phyloP scores from a whole-genome alignment of 2,797 vertebrate species.

The Parotocinclus haroldoi region DNA sequence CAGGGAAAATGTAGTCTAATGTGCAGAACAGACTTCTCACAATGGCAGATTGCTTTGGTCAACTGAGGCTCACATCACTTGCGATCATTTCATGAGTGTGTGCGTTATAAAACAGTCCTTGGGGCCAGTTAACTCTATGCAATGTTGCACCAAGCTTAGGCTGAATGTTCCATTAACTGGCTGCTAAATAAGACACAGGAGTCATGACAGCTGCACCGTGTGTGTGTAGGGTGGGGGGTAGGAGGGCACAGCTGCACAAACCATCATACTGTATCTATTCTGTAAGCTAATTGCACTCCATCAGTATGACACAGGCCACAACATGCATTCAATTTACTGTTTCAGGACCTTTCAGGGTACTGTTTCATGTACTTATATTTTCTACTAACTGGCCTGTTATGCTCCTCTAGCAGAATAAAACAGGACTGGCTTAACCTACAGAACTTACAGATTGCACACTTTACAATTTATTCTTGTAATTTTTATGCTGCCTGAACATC shows the following conservation, averaged over 20 bases:
- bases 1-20: constrained; percentile 65
- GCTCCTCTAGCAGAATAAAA: too few species aligned
- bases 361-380: too few species aligned
- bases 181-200: constrained; percentile 25
- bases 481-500: too few species aligned
- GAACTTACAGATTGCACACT: too few species aligned
- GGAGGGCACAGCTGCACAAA: constrained; percentile 20
- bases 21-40: constrained; percentile 59
- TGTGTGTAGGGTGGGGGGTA: too few species aligned
- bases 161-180: constrained; percentile 1
- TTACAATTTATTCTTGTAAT: too few species aligned
- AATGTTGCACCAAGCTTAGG: constrained; percentile 3
- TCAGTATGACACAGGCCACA: background rate
- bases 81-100: constrained; percentile 26
- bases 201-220: constrained; percentile 3
- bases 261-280: background rate
- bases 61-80: constrained; percentile 3
- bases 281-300: constrained; percentile 3
- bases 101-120: constrained; percentile 30
- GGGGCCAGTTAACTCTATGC: constrained; percentile 2
- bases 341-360: too few species aligned
- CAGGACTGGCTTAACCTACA: too few species aligned
- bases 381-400: too few species aligned
- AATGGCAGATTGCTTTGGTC: constrained; percentile 17
- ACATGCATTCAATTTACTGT: too few species aligned